Evolutionary conservation across 2,797 vertebrate species (phyloP), one percentile per base, ranked within the genome.

Genomic region (Peromyscus melanophrys): DNA sequence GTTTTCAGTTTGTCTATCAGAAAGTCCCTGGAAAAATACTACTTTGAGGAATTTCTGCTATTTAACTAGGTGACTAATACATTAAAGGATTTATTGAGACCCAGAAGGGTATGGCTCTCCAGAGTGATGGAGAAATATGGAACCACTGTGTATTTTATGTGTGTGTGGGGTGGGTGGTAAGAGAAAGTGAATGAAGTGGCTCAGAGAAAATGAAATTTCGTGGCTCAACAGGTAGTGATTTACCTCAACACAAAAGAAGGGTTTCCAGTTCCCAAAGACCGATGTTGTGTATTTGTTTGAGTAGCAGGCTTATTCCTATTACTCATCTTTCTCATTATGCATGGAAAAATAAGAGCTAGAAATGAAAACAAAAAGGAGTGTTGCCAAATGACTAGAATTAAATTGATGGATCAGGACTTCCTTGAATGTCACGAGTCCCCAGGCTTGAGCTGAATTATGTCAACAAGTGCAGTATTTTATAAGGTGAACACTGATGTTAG

Each of bases 301-400:
- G 73, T 90, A 96, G 86, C 49, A 94, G 65, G 81, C 40, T 89
- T 80, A 89, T 63, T 94, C 77, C 90, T 88, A 92, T 76, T 52
- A 90, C 40, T 93, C 83, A 84, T 89, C 52, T 94, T 83, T 95
- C 76, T 95, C 71, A 82, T 95, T 96, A 89, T 29, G 46, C 14
- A 27, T 85, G 40, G 69, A 91, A 96, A 95, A 94, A 88, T 90
- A 94, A 90, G 23, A 92, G 43, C 55, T 76, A 21, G 27, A 96
- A 87, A 95, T 95, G 6, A 85, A 97, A 97, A 77, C 37, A 84
- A 76, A 92, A 94, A 97, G 90, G 34, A 92, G 67, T 90, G 25
- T 67, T 21, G 89, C 73, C 86, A 92, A 90, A 92, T 67, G 25
- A 43, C 49, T 17, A 93, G 71, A 77, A 63, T 96, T 90, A 95